Base-by-base conservation (phyloP, 2,888 invertebrate genomes). In the Pseudococcus viburni region DNA sequence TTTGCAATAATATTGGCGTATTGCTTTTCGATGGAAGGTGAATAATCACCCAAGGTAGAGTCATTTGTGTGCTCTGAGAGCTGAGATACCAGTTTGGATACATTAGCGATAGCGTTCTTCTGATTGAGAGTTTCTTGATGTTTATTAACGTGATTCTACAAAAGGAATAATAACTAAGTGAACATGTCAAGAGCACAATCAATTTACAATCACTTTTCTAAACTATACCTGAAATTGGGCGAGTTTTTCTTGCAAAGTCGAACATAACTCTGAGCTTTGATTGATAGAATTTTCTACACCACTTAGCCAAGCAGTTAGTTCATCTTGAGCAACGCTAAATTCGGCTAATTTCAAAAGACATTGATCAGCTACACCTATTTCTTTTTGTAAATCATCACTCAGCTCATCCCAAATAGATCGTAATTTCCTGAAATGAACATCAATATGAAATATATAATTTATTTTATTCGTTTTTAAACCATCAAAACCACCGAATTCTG, bases 71-170 rank as follows among this genome's bases (percentile, higher is more conserved):
- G 96, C 91, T 97, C 96, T 2, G 98, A 96, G 19, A 98, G 92
- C 88, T 96, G 95, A 91, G 97, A 96, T 0, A 98, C 98, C 92
- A 97, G 97, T 90, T 98, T 97, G 91, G 97, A 97, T 22, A 98
- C 96, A 87, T 96, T 95, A 91, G 98, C 97, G 0, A 98, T 96
- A 87, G 98, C 92, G 88, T 95, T 94, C 91, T 97, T 96, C 92
- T 98, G 98, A 0, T 96, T 96, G 93, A 96, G 95, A 84, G 98
- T 98, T 92, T 98, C 98, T 92, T 98, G 98, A 91, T 97, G 96
- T 93, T 98, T 95, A 22, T 98, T 95, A 92, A 96, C 97, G 91
- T 98, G 98, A 91, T 97, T 97, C 92, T 98, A 93, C 55, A 91
- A 90, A 11, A 22, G 6, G 19, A 42, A 80, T n/a, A 80, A 83